These are phyloP conservation scores for Protaetia brevitarsis DNA, from an alignment of 1,140 invertebrate species.

Conservation along the genomic window DNA sequence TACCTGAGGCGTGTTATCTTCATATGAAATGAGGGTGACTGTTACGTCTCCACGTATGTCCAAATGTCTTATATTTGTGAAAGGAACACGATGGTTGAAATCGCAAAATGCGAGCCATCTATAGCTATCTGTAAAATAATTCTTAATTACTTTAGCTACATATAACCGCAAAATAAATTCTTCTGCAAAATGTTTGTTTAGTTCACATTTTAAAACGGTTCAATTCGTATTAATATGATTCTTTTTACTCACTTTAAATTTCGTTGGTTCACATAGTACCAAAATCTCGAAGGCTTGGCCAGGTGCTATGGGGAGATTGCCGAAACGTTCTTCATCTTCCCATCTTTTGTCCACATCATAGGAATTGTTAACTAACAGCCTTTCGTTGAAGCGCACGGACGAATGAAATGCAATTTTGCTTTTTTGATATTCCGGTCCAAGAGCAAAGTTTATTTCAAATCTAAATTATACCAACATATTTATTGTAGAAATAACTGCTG, in stretches of 20 bases:
- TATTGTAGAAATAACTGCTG: not conserved
- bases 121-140: not conserved
- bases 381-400: not conserved
- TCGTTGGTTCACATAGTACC: not conserved
- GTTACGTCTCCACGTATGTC: slow-evolving; percentile 4
- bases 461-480: not conserved
- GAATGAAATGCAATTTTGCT: not conserved
- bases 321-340: not conserved
- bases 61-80: not conserved
- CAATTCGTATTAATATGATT: not conserved
- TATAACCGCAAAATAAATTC: not conserved
- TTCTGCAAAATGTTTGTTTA: not conserved
- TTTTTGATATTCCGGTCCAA: slow-evolving; percentile 5
- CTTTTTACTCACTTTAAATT: not conserved
- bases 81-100: not conserved
- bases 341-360: not conserved
- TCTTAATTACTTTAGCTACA: not conserved
- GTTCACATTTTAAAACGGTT: not conserved
- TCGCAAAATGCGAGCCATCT: not conserved
- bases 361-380: slow-evolving; percentile 1
- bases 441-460: not conserved
- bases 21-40: not conserved
- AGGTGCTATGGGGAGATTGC: not conserved
- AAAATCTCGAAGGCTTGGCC: not conserved
- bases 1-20: slow-evolving; percentile 8